A percentile compares a stretch with the other conserved stretches of the same genome.
phyloP scores from a whole-genome alignment of 2,113 vertebrate species.

The Pseudorectes ferrugineus region DNA sequence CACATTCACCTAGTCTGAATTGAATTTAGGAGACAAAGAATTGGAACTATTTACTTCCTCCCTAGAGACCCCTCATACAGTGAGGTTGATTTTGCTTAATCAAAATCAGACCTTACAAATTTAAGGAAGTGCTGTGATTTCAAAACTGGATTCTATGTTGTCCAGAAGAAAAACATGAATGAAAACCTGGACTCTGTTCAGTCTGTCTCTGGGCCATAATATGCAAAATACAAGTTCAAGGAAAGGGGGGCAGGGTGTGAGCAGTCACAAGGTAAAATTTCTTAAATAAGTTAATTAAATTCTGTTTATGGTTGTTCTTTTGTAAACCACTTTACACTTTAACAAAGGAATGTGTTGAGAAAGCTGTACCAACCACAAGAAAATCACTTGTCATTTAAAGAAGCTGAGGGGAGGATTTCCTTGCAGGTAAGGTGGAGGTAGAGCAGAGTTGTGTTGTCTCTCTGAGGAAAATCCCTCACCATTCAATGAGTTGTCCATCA shows the following conservation, averaged over 20 bases:
- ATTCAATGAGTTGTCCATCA: not conserved
- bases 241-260: not conserved
- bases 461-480: not conserved
- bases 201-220: not conserved
- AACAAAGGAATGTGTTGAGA: not conserved
- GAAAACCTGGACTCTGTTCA: not conserved
- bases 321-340: not conserved
- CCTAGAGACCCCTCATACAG: not conserved
- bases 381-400: not conserved
- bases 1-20: not conserved
- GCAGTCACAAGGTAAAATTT: not conserved
- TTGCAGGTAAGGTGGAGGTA: not conserved
- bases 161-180: not conserved
- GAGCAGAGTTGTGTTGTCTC: fast-evolving
- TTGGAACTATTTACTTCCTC: not conserved
- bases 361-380: not conserved
- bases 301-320: not conserved
- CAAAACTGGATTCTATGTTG: not conserved
- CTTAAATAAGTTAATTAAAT: not conserved
- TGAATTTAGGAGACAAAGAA: not conserved
- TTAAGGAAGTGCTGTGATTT: not conserved
- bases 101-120: not conserved
- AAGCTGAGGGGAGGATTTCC: not conserved
- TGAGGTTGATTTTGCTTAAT: not conserved
- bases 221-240: not conserved